Base-by-base conservation (phyloP, 2,888 invertebrate genomes). In the Gymnosoma rotundatum region DNA sequence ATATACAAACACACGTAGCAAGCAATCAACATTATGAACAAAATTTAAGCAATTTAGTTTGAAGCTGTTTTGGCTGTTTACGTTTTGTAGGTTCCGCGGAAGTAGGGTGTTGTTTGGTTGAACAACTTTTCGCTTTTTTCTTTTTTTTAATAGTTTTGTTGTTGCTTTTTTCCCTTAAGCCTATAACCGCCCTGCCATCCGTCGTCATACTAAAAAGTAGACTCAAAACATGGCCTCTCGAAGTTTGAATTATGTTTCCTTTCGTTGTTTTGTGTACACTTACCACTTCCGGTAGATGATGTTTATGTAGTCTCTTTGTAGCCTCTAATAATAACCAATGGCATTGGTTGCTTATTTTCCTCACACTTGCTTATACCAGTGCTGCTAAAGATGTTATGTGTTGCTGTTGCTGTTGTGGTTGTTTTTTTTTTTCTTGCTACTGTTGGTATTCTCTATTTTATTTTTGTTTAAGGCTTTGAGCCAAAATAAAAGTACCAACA, bases 241-340 rank as follows among this genome's bases (percentile, higher is more conserved):
- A 84, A 84, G 74, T 84, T 84, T 84, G 84, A 84, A 81, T 81
- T 84, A 84, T 84, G 84, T 84, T 81, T 84, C 84, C 84, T 78
- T 78, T 84, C 73, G 58, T 58, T 81, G 67, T 63, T 79, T 50
- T 78, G 64, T 69, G 36, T 42, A 61, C 63, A 64, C 52, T 74
- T 78, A 74, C 84, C 78, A 84, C 84, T 81, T 84, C 84, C 84
- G 81, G 84, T 81, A 81, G 69, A 48, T 83, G 67, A 67, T 74
- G 42, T 42, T 42, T 10, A 42, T 42, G 42, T 83, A 69, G 78
- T 50, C 78, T 56, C 67, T 48, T 38, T 52, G 58, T n/a, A 72
- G 61, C 25, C 14, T 75, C 73, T 20, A 20, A 63, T 50, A 75
- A 70, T 45, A 66, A 60, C 64, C 58, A 54, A 60, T 66, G 64